Evolutionary conservation across 2,113 vertebrate genomes (phyloP).

Genomic region (Pelusios castaneus): DNA sequence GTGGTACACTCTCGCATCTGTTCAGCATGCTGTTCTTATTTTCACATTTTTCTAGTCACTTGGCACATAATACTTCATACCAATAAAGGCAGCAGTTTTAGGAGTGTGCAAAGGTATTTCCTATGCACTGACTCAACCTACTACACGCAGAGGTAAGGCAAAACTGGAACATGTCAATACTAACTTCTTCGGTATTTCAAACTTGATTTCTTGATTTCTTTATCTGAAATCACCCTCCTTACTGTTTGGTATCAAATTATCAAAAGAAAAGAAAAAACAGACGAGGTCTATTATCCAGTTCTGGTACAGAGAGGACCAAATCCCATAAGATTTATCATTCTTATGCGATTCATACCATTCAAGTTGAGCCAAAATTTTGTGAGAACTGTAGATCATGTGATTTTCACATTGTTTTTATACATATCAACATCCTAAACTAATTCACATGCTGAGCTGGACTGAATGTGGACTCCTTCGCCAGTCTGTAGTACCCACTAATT

Average conservation of each 20-base stretch:
- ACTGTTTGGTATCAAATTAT: background rate
- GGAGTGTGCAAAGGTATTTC: background rate
- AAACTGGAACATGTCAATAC: background rate
- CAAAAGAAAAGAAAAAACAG: background rate
- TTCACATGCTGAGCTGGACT: background rate
- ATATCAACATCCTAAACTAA: accelerated
- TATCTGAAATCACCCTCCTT: background rate
- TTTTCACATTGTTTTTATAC: background rate
- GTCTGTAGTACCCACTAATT: background rate
- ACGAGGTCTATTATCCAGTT: background rate
- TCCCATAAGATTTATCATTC: background rate
- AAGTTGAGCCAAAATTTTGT: background rate
- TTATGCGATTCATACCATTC: background rate
- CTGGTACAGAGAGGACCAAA: background rate
- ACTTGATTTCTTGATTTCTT: background rate
- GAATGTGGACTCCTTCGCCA: background rate
- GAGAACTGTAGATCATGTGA: accelerated
- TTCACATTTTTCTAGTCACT: slow-evolving; percentile 41
- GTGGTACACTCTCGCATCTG: slow-evolving; percentile 25
- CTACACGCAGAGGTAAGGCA: background rate
- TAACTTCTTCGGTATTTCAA: background rate
- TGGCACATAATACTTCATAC: slow-evolving; percentile 35
- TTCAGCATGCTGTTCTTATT: slow-evolving; percentile 18
- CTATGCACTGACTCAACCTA: background rate
- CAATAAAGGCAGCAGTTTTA: background rate